A percentile compares a stretch with the other conserved stretches of the same genome.
Evolutionary conservation across 2,888 invertebrate genomes (phyloP).

Genomic region (Diploptera punctata): DNA sequence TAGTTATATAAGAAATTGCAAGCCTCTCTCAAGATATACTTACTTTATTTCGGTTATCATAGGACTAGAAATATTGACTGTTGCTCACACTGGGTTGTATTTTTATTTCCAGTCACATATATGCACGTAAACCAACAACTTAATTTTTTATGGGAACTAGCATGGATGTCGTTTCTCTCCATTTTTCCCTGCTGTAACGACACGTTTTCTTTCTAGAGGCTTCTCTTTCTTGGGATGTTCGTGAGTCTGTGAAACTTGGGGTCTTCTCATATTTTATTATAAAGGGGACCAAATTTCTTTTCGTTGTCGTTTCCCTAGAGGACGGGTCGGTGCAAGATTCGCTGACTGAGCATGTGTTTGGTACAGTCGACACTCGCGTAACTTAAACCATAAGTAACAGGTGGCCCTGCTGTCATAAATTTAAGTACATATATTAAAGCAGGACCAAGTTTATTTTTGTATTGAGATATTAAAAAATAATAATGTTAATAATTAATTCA

Average conservation of each 20-base stretch:
- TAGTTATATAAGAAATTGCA: no score
- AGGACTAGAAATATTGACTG: no score
- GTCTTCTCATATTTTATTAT: slow-evolving; percentile 37
- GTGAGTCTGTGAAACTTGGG: slow-evolving; percentile 30
- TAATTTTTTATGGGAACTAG: slow-evolving; percentile 4
- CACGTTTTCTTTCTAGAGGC: not conserved
- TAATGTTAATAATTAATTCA: no score
- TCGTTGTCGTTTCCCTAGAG: slow-evolving; percentile 17
- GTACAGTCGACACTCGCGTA: no score
- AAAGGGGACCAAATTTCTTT: slow-evolving; percentile 28
- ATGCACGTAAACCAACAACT: not conserved
- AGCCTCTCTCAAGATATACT: no score
- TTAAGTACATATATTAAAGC: no score
- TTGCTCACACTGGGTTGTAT: not conserved
- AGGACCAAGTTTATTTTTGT: no score
- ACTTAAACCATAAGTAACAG: no score
- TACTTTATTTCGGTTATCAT: no score
- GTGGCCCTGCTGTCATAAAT: no score
- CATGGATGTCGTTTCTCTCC: not conserved
- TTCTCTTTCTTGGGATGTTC: not conserved
- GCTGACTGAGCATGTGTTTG: not conserved
- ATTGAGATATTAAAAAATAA: no score
- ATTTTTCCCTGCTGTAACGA: not conserved
- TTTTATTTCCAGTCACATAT: not conserved
- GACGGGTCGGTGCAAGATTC: slow-evolving; percentile 5